Percentiles rank a stretch among this genome's conserved stretches.
These are phyloP conservation scores for Balaenoptera acutorostrata DNA, from an alignment of 2,113 vertebrate species.

Conservation along the genomic window DNA sequence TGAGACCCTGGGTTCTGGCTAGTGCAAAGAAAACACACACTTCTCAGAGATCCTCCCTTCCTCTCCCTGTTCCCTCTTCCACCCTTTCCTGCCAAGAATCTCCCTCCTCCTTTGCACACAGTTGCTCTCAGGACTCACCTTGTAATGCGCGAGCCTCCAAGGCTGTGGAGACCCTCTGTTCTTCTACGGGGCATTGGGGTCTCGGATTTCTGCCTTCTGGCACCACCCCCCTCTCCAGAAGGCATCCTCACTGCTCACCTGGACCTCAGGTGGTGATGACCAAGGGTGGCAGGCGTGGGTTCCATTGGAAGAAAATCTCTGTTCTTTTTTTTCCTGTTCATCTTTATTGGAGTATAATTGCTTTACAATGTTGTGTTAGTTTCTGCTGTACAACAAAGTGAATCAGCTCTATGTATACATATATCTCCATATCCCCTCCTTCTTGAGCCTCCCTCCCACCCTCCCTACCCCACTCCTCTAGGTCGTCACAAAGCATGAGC, in stretches of 20 bases:
- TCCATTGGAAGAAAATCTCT: not conserved
- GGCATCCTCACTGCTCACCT: fast-evolving
- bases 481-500: too few relatives aligned
- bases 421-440: too few relatives aligned
- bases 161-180: not conserved
- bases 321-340: not conserved
- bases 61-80: not conserved
- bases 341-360: too few relatives aligned
- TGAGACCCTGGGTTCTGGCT: slow-evolving; percentile 68
- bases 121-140: not conserved
- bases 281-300: not conserved
- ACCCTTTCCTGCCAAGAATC: not conserved
- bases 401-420: too few relatives aligned
- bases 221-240: not conserved
- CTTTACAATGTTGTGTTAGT: too few relatives aligned
- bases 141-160: not conserved
- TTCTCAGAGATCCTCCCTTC: slow-evolving; percentile 64
- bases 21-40: slow-evolving; percentile 72
- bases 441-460: too few relatives aligned
- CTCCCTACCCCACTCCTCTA: too few relatives aligned
- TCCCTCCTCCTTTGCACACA: not conserved
- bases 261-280: not conserved
- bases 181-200: fast-evolving
- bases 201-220: not conserved
- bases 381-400: too few relatives aligned